These are phyloP conservation scores for Brachyistius frenatus DNA, from an alignment of 2,113 vertebrate genomes.

Conservation along the genomic window DNA sequence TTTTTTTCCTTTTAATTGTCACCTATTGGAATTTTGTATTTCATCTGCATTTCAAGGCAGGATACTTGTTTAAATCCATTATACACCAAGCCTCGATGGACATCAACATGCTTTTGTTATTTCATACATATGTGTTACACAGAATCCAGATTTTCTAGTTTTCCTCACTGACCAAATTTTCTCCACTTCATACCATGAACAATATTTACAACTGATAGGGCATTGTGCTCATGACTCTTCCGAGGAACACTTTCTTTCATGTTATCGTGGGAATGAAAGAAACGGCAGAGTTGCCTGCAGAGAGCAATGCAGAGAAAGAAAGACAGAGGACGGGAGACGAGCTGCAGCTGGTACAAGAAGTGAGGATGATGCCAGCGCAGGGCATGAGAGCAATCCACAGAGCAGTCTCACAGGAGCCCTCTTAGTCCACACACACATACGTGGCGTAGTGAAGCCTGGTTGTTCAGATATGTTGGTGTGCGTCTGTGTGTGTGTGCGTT, in stretches of 20 bases:
- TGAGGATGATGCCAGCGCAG: slow-evolving; percentile 70
- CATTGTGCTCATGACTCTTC: slow-evolving; percentile 51
- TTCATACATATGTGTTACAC: background rate
- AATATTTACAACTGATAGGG: slow-evolving; percentile 38
- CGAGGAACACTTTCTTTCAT: slow-evolving; percentile 47
- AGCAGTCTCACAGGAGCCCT: slow-evolving; percentile 56
- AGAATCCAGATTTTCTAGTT: too few species aligned
- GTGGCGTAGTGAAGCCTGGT: slow-evolving; percentile 38
- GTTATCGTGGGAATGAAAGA: slow-evolving; percentile 74
- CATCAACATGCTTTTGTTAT: background rate
- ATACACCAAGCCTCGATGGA: too few species aligned
- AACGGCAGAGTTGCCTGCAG: slow-evolving; percentile 32
- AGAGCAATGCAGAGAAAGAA: slow-evolving; percentile 14
- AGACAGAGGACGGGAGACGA: slow-evolving; percentile 44
- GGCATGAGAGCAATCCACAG: slow-evolving; percentile 67
- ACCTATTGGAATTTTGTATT: too few species aligned
- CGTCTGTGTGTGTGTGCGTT: slow-evolving; percentile 35
- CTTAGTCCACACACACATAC: slow-evolving; percentile 38
- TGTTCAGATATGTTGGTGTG: slow-evolving; percentile 58
- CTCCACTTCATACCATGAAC: slow-evolving; percentile 5
- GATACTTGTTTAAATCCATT: too few species aligned
- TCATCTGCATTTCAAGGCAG: too few species aligned
- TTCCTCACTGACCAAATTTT: background rate
- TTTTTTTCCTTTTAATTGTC: too few species aligned
- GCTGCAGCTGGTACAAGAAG: slow-evolving; percentile 82